Evolutionary conservation across 2,113 vertebrate species (phyloP), one percentile per base, ranked within the genome.

Genomic region (Zapus hudsonius): DNA sequence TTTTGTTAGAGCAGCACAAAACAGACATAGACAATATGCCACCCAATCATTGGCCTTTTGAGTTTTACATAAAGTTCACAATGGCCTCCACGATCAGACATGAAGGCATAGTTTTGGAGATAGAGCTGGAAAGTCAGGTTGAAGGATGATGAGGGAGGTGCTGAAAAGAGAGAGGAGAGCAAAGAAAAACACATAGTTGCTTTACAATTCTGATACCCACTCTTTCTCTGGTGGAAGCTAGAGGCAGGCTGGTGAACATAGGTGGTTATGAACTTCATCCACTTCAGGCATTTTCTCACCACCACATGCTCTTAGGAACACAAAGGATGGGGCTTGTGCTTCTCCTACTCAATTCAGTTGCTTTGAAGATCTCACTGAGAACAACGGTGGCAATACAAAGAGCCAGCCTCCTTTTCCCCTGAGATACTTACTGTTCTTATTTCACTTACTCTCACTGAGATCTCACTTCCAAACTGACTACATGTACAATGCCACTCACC

Each of bases 361-460:
- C 22, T 89, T 82, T 79, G 27, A 40, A 11, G 63, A 17, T 8
- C 15, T 5, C 11, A 10, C 27, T 61, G 61, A 67, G 57, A 40
- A 81, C n/a, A 17, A 13, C 10, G 40, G 27, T 16, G 80, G 11
- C 11, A 11, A 6, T 33, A 19, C 11, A 25, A 38, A 27, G 0
- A 38, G 82, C 52, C 63, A 69, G 52, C 31, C 72, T 33, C 15
- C 4, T 55, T 75, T 66, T 90, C 47, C 29, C 69, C 73, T 36
- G 64, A 4, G 29, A n/a, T 47, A 33, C 57, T 73, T 29, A 16
- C 40, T 2, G 2, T 64, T 88, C 64, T 38, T 33, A 52, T 10
- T 3, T 12, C 52, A 52, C 52, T 15, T 52, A 13, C 52, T 15
- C 74, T 61, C 15, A 0, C 0, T 16, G 17, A 8, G 2, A 9